phyloP scores from a whole-genome alignment of 2,113 vertebrate species.

The Poeciliopsis prolifica region DNA sequence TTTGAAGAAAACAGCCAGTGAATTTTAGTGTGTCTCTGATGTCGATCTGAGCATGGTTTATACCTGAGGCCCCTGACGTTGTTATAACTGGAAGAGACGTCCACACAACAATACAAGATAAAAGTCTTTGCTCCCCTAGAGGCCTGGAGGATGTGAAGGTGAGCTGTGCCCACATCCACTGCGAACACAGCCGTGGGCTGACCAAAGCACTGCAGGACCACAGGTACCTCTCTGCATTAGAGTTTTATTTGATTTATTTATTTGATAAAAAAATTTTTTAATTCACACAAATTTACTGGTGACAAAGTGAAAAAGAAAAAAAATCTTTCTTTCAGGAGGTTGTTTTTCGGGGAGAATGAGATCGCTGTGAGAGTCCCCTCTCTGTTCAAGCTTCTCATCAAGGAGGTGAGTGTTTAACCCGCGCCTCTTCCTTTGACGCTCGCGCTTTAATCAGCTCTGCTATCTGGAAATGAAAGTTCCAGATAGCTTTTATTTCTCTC shows the following conservation, averaged over 20 bases:
- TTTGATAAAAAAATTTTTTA: neutral
- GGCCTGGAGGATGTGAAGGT: constrained; percentile 87
- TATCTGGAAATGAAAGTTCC: neutral
- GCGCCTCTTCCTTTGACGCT: neutral
- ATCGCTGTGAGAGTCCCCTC: constrained; percentile 96
- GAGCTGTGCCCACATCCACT: constrained; percentile 86
- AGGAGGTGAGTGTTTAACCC: constrained; percentile 85
- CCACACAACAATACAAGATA: neutral
- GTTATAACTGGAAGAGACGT: too few relatives aligned
- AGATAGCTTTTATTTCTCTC: neutral
- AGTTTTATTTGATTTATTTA: neutral
- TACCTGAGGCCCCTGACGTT: too few relatives aligned
- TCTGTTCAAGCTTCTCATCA: constrained; percentile 93
- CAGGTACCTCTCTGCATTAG: constrained; percentile 78
- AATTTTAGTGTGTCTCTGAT: too few relatives aligned
- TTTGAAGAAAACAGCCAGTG: too few relatives aligned
- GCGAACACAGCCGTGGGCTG: constrained; percentile 86
- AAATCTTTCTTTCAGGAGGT: constrained; percentile 75
- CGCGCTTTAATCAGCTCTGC: too few relatives aligned
- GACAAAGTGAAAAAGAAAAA: neutral
- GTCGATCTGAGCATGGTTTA: too few relatives aligned
- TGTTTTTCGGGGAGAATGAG: constrained; percentile 95
- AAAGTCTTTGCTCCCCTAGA: constrained; percentile 74
- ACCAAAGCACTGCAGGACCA: constrained; percentile 84
- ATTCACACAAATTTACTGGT: accelerated